phyloP scores from a whole-genome alignment of 2,888 invertebrate species.

The Choreutis nemorana region DNA sequence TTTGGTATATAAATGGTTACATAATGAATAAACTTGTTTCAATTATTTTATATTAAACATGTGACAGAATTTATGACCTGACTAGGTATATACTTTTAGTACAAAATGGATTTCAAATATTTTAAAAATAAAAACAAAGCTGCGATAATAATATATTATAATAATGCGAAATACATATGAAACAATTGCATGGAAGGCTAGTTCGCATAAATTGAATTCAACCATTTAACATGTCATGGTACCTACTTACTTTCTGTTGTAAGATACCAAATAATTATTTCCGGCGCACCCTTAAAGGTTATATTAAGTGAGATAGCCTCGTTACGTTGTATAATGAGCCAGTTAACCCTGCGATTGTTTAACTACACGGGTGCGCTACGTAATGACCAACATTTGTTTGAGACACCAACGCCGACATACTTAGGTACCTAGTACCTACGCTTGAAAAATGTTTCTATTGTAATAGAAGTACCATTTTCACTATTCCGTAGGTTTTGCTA shows the following conservation, averaged over 20 bases:
- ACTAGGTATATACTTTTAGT: too few relatives aligned
- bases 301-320: conserved; percentile 29
- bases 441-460: too few relatives aligned
- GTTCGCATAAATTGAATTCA: not conserved
- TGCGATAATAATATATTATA: not conserved
- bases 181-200: not conserved
- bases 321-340: conserved; percentile 17
- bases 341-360: conserved; percentile 16
- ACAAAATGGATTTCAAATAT: too few relatives aligned
- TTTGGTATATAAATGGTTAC: too few relatives aligned
- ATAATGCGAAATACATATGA: not conserved
- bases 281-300: conserved; percentile 8
- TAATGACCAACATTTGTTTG: conserved; percentile 19
- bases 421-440: too few relatives aligned
- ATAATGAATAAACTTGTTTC: too few relatives aligned
- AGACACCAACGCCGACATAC: too few relatives aligned
- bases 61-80: too few relatives aligned
- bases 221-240: not conserved
- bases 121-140: conserved; percentile 1
- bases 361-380: conserved; percentile 18
- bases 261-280: not conserved
- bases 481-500: too few relatives aligned
- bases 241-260: too few relatives aligned
- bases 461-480: too few relatives aligned
- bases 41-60: too few relatives aligned